These are phyloP conservation scores for Alligator mississippiensis DNA, from an alignment of 2,113 vertebrate genomes.

Conservation along the genomic window DNA sequence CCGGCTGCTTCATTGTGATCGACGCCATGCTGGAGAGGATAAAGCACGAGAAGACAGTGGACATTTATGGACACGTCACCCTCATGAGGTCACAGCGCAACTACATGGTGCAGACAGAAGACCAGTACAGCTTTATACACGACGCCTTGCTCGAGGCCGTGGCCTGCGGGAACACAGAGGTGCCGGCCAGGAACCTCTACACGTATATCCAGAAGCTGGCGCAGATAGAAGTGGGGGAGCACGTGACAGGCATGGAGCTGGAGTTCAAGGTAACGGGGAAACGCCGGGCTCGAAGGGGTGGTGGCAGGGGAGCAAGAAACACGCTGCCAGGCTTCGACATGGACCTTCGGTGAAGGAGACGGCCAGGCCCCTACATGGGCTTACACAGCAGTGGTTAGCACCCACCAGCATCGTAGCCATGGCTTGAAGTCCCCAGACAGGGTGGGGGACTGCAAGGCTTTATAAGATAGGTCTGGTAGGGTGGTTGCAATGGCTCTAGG, in stretches of 20 bases:
- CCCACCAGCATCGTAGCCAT: no score
- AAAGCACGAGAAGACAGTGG: slow-evolving; percentile 96
- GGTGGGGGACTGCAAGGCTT: background rate
- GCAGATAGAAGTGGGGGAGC: slow-evolving; percentile 92
- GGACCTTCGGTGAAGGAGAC: background rate
- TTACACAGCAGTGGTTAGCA: no score
- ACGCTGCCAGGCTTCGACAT: no score
- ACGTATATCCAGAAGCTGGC: slow-evolving; percentile 97
- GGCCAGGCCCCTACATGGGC: background rate
- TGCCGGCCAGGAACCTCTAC: slow-evolving; percentile 93
- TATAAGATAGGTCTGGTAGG: no score
- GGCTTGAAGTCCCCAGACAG: no score
- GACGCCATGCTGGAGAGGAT: slow-evolving; percentile 98
- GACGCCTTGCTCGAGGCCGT: slow-evolving; percentile 97
- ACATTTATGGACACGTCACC: slow-evolving; percentile 97
- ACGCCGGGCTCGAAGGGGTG: fast-evolving
- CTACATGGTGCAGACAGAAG: slow-evolving; percentile 99
- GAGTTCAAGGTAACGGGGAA: slow-evolving; percentile 91
- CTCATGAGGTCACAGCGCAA: slow-evolving; percentile 97
- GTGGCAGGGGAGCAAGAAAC: background rate
- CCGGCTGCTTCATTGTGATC: slow-evolving; percentile 97
- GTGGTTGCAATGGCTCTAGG: background rate
- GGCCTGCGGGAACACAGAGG: slow-evolving; percentile 96
- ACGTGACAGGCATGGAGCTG: slow-evolving; percentile 97
- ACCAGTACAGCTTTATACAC: slow-evolving; percentile 99